Evolutionary conservation across 2,113 vertebrate genomes (phyloP).

Genomic region (Dissostichus mawsoni): DNA sequence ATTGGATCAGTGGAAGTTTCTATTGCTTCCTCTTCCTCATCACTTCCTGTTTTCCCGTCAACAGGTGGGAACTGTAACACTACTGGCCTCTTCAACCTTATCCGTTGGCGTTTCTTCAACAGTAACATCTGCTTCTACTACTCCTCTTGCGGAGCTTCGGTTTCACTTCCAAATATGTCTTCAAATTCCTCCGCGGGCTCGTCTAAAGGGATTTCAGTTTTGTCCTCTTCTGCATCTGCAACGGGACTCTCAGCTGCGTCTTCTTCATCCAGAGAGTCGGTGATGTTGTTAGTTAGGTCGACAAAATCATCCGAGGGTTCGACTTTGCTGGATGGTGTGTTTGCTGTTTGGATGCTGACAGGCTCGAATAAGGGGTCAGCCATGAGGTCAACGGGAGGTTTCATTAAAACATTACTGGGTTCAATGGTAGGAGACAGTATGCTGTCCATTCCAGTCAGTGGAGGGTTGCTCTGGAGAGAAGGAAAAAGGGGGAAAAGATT

Average conservation of each 20-base stretch:
- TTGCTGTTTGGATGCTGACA: slow-evolving; percentile 33
- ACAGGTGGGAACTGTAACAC: slow-evolving; percentile 1
- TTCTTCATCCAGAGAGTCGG: slow-evolving; percentile 10
- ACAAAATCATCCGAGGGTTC: slow-evolving; percentile 71
- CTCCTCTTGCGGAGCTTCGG: slow-evolving; percentile 34
- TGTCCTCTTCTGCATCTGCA: slow-evolving; percentile 12
- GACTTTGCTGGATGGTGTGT: slow-evolving; percentile 27
- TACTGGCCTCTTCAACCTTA: slow-evolving; percentile 24
- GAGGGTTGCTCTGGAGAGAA: slow-evolving; percentile 66
- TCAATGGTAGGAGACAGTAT: slow-evolving; percentile 22
- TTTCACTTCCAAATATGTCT: slow-evolving; percentile 70
- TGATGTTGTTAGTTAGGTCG: slow-evolving; percentile 64
- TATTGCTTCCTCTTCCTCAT: slow-evolving; percentile 35
- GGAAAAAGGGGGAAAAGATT: neutral
- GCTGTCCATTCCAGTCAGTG: slow-evolving; percentile 59
- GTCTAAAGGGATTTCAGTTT: slow-evolving; percentile 31
- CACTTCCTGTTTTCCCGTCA: slow-evolving; percentile 22
- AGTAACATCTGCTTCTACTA: slow-evolving; percentile 3
- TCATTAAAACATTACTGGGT: slow-evolving; percentile 23
- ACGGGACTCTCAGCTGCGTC: neutral
- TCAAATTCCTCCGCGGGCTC: slow-evolving; percentile 66
- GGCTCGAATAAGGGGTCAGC: slow-evolving; percentile 42
- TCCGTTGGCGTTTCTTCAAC: slow-evolving; percentile 2
- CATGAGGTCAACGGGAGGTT: slow-evolving; percentile 60
- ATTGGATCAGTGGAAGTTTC: slow-evolving; percentile 34